Conservation (phyloP, 2,888 invertebrate genomes). For the Drosophila cracens region DNA sequence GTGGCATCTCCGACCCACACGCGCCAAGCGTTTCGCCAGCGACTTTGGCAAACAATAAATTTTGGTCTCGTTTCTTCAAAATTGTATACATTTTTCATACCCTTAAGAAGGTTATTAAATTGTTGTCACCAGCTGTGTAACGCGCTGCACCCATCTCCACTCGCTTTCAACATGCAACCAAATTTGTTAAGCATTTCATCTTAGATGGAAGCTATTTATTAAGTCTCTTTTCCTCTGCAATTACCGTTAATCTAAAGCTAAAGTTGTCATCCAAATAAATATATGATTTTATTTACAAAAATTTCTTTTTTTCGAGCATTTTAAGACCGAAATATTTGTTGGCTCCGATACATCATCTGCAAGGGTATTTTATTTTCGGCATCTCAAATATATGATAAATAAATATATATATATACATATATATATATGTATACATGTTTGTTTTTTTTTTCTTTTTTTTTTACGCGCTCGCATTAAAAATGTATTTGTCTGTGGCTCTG, state of each 20-base stretch:
- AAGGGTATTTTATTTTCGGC: not conserved
- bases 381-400: not conserved
- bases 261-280: too few relatives aligned
- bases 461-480: slow-evolving; percentile 64
- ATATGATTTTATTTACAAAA: too few relatives aligned
- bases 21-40: slow-evolving; percentile 7
- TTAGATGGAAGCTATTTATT: not conserved
- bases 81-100: slow-evolving; percentile 17
- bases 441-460: not conserved
- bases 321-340: not conserved
- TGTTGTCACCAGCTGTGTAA: slow-evolving; percentile 9
- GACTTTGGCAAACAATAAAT: slow-evolving; percentile 49
- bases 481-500: slow-evolving; percentile 69
- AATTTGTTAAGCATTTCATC: not conserved
- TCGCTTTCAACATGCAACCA: not conserved
- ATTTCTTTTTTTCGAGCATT: too few relatives aligned
- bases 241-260: not conserved
- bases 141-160: not conserved
- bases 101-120: slow-evolving; percentile 15
- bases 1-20: not conserved
- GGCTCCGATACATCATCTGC: too few relatives aligned
- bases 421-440: not conserved
- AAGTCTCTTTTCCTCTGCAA: not conserved
- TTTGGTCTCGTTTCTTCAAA: slow-evolving; percentile 30
- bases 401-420: not conserved